phyloP scores from a whole-genome alignment of 2,888 invertebrate species.

The Stenchaetothrips biformis region DNA sequence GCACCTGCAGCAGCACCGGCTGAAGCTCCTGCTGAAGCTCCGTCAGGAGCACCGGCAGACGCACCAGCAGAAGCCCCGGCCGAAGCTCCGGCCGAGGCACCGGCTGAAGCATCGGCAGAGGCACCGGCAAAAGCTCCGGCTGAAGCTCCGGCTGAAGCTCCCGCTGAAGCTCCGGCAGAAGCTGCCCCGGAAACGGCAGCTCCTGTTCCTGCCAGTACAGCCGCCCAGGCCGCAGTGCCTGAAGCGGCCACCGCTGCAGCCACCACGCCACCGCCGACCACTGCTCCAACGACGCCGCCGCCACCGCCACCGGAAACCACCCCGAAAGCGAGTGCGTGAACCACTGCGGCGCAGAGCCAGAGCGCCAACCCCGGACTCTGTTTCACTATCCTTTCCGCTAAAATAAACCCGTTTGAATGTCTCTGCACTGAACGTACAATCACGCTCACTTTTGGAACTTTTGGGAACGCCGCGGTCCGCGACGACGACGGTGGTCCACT shows the following conservation, averaged over 20 bases:
- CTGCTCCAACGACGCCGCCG: not conserved
- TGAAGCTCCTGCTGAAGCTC: constrained; percentile 3
- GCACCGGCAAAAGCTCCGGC: not conserved
- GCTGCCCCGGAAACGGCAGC: not conserved
- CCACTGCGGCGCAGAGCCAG: no score
- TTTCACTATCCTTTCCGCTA: no score
- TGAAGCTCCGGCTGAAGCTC: not conserved
- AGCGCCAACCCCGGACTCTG: no score
- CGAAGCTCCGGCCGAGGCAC: not conserved
- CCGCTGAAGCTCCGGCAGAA: not conserved
- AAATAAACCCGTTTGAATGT: no score
- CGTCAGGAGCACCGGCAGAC: not conserved
- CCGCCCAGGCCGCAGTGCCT: not conserved
- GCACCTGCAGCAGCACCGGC: not conserved
- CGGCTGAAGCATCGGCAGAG: not conserved
- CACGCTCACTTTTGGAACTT: no score
- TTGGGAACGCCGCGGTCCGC: no score
- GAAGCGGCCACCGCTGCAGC: not conserved
- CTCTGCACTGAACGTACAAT: no score
- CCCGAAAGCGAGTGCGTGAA: no score
- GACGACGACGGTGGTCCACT: no score
- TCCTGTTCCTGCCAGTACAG: not conserved
- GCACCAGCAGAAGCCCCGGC: not conserved
- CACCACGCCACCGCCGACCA: not conserved
- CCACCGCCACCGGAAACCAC: no score